Evolutionary conservation across 2,888 invertebrate species (phyloP).

Genomic region (Mythimna impura): DNA sequence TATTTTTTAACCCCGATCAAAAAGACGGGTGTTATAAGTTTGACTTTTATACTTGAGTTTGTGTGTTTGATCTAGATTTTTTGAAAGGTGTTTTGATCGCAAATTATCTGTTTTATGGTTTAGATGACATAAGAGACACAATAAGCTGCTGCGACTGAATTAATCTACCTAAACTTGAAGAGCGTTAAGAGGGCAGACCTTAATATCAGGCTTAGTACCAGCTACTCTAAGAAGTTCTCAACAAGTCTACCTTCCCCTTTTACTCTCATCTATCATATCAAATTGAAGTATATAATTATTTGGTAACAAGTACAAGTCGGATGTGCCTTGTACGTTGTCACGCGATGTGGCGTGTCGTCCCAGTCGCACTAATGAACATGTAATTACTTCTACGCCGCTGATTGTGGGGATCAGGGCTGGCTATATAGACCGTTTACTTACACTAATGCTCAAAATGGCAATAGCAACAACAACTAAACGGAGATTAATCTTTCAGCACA

Average conservation of each 20-base stretch:
- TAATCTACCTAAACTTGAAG: neutral
- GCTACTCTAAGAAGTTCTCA: conserved; percentile 1
- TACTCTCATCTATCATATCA: conserved; percentile 69
- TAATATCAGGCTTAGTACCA: neutral
- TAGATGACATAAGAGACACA: neutral
- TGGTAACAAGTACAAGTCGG: conserved; percentile 74
- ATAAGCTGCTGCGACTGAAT: neutral
- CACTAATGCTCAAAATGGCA: conserved; percentile 15
- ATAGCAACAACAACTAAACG: neutral
- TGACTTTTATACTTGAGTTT: neutral
- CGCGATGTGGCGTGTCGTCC: conserved; percentile 84
- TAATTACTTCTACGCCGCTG: conserved; percentile 82
- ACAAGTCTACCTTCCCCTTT: conserved; percentile 1
- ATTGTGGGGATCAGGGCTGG: conserved; percentile 75
- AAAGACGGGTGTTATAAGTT: too few relatives aligned
- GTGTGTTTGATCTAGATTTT: neutral
- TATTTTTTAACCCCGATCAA: neutral
- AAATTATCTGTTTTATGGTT: too few relatives aligned
- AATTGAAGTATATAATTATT: conserved; percentile 75
- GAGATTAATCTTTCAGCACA: neutral
- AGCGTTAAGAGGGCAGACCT: neutral
- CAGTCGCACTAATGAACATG: conserved; percentile 84
- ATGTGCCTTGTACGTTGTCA: conserved; percentile 73
- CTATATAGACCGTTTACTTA: conserved; percentile 34
- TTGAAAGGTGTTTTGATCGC: too few relatives aligned